Evolutionary conservation across 2,797 vertebrate genomes (phyloP), one percentile per base, ranked within the genome.

Genomic region (Chaetodon trifasciatus): DNA sequence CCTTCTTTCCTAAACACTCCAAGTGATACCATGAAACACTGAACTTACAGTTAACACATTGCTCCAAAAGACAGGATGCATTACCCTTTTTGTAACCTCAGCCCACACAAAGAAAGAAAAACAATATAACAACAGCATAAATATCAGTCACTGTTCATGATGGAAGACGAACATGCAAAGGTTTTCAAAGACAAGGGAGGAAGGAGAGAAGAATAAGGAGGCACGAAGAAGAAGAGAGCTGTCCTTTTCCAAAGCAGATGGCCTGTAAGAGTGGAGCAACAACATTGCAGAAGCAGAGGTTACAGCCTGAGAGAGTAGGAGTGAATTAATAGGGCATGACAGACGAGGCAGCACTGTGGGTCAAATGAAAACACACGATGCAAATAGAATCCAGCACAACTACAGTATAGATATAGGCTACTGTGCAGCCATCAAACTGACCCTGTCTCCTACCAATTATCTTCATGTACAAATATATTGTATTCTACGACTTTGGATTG

Each of bases 291-390:
- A 82, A 68, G 76, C 70, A 79, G 74, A 80, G 75, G 63, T 61
- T 66, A 55, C 32, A 82, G 78, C 42, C 75, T 80, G 40, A 23
- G 55, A 81, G 74, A 71, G 77, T 62, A 68, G 68, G 62, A 76
- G 73, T 80, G 82, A 86, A 77, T 82, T 84, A 86, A 91, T 84
- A 28, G 58, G 64, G 56, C 71, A 57, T 78, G 85, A 71, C 79
- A 88, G 77, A 83, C 8, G 21, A 83, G 83, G 74, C 83, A 77
- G 82, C 58, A 62, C 53, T 61, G 70, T 66, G 74, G 76, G 74
- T 84, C 56, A 81, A 72, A 64, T 78, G 64, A 86, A 81, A 83
- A 77, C 58, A 69, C 62, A 46, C 53, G 55, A 75, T 47, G 63
- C 42, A 75, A 42, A 75, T 52, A 12, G 53, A 50, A 12, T 16